Percentiles rank a stretch among this genome's conserved stretches.
Conservation (phyloP, 2,113 vertebrate species). For the Diglossa brunneiventris region DNA sequence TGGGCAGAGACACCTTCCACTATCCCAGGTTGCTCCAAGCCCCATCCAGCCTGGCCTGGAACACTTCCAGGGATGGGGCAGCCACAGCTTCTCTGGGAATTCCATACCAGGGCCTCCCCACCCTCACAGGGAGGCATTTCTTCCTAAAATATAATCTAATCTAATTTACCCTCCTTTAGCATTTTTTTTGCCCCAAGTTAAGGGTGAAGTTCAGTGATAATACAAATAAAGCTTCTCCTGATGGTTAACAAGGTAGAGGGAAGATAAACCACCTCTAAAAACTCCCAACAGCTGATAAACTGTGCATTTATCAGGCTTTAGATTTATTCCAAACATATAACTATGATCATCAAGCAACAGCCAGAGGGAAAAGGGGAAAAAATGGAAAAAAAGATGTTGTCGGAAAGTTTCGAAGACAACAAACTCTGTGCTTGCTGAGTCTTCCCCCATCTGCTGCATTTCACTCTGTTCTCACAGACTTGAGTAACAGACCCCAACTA, state of each 20-base stretch:
- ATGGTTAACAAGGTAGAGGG: background rate
- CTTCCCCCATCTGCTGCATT: background rate
- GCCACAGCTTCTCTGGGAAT: background rate
- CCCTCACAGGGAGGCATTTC: background rate
- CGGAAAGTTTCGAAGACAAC: background rate
- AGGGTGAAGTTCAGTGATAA: background rate
- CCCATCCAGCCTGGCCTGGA: fast-evolving
- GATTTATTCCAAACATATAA: background rate
- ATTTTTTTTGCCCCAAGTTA: fast-evolving
- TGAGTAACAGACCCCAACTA: background rate
- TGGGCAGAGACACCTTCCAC: background rate
- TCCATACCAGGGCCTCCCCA: background rate
- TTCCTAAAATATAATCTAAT: background rate
- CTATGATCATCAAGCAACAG: background rate
- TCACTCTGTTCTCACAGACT: background rate
- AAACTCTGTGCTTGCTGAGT: background rate
- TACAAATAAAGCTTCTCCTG: background rate
- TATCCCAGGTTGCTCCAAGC: background rate
- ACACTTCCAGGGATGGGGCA: background rate
- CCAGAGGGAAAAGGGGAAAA: background rate
- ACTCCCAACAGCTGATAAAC: background rate
- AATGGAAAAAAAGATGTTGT: background rate
- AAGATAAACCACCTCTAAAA: background rate
- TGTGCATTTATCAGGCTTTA: background rate
- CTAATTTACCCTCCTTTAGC: background rate